Conservation (phyloP, 2,113 vertebrate species). For the Fulica atra region DNA sequence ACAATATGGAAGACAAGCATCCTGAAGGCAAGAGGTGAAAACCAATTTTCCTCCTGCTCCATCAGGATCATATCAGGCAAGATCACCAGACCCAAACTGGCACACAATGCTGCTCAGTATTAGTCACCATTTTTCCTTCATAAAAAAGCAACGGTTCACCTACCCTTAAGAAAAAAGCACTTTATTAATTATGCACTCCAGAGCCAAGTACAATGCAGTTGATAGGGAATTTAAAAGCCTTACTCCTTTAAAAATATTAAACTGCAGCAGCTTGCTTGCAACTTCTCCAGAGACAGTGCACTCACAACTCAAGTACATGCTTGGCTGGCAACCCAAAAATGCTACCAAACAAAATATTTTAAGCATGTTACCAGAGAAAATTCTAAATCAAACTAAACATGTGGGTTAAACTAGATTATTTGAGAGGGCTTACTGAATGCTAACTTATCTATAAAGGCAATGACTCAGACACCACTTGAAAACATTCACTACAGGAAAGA, state of each 20-base stretch:
- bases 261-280: neutral
- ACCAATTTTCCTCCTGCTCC: neutral
- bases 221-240: neutral
- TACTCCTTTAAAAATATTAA: neutral
- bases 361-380: neutral
- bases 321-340: neutral
- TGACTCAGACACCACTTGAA: neutral
- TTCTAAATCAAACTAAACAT: neutral
- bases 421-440: neutral
- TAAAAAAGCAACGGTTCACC: too few relatives aligned
- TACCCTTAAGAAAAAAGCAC: neutral
- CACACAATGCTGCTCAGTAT: neutral
- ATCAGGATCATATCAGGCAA: neutral
- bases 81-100: neutral
- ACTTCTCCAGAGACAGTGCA: neutral
- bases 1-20: neutral
- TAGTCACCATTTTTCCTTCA: neutral
- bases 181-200: neutral
- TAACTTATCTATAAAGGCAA: neutral
- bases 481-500: neutral
- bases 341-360: neutral
- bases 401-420: neutral
- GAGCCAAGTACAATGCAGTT: neutral
- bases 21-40: neutral
- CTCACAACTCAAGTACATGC: neutral